Base-by-base conservation (phyloP, 2,888 invertebrate genomes). In the Leistus spinibarbis region DNA sequence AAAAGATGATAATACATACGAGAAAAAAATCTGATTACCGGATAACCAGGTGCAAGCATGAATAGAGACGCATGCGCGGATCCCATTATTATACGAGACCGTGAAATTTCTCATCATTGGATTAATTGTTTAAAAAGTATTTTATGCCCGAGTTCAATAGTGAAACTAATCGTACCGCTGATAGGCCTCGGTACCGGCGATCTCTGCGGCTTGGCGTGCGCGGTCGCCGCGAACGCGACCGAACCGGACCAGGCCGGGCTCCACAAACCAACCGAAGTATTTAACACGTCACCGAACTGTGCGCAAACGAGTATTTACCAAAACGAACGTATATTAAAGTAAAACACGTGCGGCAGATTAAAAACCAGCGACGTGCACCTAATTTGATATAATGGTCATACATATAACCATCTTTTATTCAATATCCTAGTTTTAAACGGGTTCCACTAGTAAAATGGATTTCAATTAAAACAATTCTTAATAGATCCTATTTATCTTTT, bases 81-180 rank as follows among this genome's bases (percentile, higher is more conserved):
- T 77, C 77, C 78, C 77, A 77, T 78, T 77, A 77, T 78, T 77
- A 76, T 76, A 76, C 65, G 72, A 74, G 76, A 77, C 77, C 76
- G 77, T 76, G 77, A 77, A 78, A 77, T 77, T 77, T 79, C 77
- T 77, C 78, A 76, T 76, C 73, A 76, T 76, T 76, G 69, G 73
- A 72, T 76, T 76, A 76, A 76, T 76, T 76, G 76, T 76, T 76
- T 76, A 69, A 76, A 76, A 69, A 65, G 65, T 64, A 54, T 72
- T 72, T 72, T 72, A 65, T 70, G 63, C 24, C 53, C 40, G 70
- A 60, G 60, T 60, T 60, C 60, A 60, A 60, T 60, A 22, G 60
- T 60, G 60, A 60, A 60, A 60, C 60, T 60, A 23, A 64, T 64
- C 64, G 64, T 10, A 7, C 64, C 64, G 23, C 64, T 64, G 23